These are phyloP conservation scores for Sebastes cheni DNA, from an alignment of 2,797 vertebrate genomes.

Conservation along the genomic window DNA sequence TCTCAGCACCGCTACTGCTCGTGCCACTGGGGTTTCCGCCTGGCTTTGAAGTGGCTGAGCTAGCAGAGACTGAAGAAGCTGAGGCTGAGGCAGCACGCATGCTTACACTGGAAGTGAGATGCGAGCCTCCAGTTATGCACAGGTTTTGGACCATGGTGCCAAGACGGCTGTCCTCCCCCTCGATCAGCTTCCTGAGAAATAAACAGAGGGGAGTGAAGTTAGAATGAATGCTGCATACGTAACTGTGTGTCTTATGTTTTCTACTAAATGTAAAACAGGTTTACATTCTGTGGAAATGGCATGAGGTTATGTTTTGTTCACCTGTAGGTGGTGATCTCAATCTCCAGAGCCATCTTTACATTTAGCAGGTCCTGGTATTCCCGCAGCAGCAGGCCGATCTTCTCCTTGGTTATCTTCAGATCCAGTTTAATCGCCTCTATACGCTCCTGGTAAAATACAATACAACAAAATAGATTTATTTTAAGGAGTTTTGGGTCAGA, in stretches of 20 bases:
- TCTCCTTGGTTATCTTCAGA: constrained; percentile 80
- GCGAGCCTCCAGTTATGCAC: constrained; percentile 43
- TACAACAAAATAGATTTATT: neutral
- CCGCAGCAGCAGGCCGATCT: constrained; percentile 80
- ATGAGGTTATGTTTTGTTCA: constrained; percentile 37
- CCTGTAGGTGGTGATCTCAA: constrained; percentile 87
- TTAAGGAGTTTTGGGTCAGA: neutral
- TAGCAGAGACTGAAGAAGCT: neutral
- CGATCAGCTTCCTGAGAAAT: constrained; percentile 80
- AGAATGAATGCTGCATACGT: neutral
- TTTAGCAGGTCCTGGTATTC: constrained; percentile 86
- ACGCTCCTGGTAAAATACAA: constrained; percentile 63
- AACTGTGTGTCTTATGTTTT: neutral
- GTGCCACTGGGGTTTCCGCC: neutral
- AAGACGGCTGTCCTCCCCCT: constrained; percentile 82
- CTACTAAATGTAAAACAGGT: neutral
- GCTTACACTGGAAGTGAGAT: neutral
- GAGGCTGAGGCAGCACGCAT: neutral
- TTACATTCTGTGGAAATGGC: neutral
- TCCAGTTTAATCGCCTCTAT: constrained; percentile 73
- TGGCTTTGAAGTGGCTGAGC: neutral
- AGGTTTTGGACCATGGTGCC: constrained; percentile 67
- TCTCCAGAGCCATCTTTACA: constrained; percentile 85
- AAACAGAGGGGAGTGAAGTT: neutral
- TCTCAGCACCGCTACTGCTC: neutral